Base-by-base conservation (phyloP, 2,797 vertebrate species). In the Enteromius trimaculatus region DNA sequence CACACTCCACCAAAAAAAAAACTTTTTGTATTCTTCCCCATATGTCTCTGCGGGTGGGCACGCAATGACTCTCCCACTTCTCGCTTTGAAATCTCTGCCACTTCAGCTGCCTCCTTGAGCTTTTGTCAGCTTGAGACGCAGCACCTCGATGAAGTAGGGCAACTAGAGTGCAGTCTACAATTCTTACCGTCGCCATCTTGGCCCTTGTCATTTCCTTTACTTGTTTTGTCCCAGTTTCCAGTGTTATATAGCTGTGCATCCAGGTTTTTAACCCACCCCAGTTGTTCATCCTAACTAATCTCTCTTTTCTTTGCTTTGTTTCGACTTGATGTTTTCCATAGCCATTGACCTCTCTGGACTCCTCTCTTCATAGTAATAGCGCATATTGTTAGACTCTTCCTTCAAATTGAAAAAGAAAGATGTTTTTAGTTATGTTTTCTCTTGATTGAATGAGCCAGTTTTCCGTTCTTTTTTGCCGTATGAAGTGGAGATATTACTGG, bases 371-470 rank as follows among this genome's bases (percentile, higher is more conserved):
- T 39, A 39, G 90, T 92, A 91, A 90, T 95, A 93, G 94, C 94
- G 93, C 93, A 90, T 88, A 88, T 93, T 93, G 89, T 92, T 82
- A 89, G 90, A 93, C 89, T 93, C 92, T 92, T 92, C 91, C 89
- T 86, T 87, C 86, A 84, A 44, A 82, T 42, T 31, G 13, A 60
- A 42, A 76, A 79, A 80, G 82, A 86, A 69, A 87, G 39, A 23
- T 17, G 26, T 91, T 93, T 93, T 94, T 93, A 95, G 95, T 95
- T 93, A 94, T 93, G 94, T 94, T 95, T 95, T 93, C 94, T 93
- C 93, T 94, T 94, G 94, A 95, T 94, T 94, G 95, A 95, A 94
- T 95, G 93, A 93, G 21, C 37, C 51, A 91, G 94, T 95, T 95
- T 95, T 93, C 49, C 44, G 16, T 74, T 72, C n/a, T 70, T 64